These are phyloP conservation scores for Leptoclinus maculatus DNA, from an alignment of 2,797 vertebrate species.

Conservation along the genomic window DNA sequence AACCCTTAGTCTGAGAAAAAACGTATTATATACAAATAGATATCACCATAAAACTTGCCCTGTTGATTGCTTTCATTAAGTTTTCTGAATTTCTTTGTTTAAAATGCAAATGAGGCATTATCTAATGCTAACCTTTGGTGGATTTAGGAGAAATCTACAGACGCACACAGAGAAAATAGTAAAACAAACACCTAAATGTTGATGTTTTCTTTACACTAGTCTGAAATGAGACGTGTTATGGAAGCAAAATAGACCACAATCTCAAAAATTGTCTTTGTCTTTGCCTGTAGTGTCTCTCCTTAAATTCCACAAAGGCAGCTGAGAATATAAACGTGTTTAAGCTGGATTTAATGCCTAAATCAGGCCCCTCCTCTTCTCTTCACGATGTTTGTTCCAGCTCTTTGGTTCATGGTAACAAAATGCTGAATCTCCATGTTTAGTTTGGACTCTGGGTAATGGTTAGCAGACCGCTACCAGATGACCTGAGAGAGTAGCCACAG, in stretches of 20 bases:
- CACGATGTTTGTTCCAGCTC: not conserved
- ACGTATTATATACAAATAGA: not conserved
- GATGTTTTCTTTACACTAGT: not conserved
- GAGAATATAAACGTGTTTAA: not conserved
- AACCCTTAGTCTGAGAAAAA: not conserved
- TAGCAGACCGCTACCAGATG: conserved; percentile 33
- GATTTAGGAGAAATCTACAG: not conserved
- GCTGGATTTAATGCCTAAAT: not conserved
- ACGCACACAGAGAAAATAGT: not conserved
- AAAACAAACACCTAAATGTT: not conserved
- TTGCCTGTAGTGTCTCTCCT: not conserved
- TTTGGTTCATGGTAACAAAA: conserved; percentile 9
- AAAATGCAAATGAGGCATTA: not conserved
- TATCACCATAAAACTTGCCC: not conserved
- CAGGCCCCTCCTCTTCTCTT: not conserved
- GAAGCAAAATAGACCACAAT: not conserved
- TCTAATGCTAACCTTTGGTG: not conserved
- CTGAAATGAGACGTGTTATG: not conserved
- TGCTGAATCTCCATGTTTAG: conserved; percentile 14
- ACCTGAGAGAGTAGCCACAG: conserved; percentile 14
- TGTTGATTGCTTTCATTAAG: not conserved
- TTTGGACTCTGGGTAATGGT: conserved; percentile 19
- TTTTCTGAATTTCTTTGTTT: not conserved
- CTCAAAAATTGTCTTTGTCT: not conserved
- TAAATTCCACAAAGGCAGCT: too few species aligned